Conservation (phyloP, 2,113 vertebrate genomes). For the Ceuthmochares aereus region DNA sequence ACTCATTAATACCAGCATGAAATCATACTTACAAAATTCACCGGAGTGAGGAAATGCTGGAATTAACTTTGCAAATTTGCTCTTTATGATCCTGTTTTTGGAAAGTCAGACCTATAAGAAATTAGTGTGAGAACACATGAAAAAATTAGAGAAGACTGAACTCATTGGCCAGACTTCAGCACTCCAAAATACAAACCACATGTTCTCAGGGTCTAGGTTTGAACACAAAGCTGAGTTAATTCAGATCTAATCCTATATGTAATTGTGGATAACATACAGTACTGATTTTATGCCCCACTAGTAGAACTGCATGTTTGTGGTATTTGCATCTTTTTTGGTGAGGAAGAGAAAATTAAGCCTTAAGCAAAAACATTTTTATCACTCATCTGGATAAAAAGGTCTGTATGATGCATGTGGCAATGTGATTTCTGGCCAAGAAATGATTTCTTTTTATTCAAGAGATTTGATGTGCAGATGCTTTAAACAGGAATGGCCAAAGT, state of each 20-base stretch:
- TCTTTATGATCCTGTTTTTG: not conserved
- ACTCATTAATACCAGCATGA: not conserved
- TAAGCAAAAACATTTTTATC: not conserved
- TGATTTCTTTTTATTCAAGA: not conserved
- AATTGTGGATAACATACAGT: constrained; percentile 21
- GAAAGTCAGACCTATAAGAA: not conserved
- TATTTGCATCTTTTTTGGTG: not conserved
- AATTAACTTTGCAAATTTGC: constrained; percentile 3
- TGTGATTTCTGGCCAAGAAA: not conserved
- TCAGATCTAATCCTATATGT: constrained; percentile 9
- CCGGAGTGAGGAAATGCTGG: not conserved
- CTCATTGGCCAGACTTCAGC: not conserved
- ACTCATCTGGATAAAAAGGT: not conserved
- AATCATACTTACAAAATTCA: not conserved
- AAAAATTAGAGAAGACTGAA: not conserved
- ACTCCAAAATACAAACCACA: constrained; percentile 19
- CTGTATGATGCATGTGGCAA: not conserved
- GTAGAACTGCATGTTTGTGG: not conserved
- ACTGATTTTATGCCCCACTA: not conserved
- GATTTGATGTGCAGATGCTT: not conserved
- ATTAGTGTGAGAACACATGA: constrained; percentile 5
- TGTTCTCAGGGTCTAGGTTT: constrained; percentile 11
- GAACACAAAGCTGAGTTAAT: constrained; percentile 31
- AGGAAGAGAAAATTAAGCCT: not conserved
- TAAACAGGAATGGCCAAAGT: not conserved